These are phyloP conservation scores for Hecatera dysodea DNA, from an alignment of 2,888 invertebrate genomes.

Conservation along the genomic window DNA sequence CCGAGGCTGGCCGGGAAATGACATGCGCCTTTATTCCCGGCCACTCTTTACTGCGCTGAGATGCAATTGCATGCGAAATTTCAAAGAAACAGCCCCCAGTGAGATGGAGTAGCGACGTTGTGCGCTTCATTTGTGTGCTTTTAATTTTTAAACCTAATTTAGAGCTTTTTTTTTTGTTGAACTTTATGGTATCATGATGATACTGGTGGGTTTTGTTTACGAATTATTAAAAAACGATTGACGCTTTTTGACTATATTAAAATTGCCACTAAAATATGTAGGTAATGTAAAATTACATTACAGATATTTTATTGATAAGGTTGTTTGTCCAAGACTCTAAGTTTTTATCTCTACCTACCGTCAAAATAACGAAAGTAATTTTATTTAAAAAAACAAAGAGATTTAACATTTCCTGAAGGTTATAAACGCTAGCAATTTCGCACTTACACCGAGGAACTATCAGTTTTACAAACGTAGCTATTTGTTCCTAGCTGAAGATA, in stretches of 20 bases:
- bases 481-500: conserved; percentile 41
- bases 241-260: too few relatives aligned
- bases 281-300: background rate
- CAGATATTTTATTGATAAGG: background rate
- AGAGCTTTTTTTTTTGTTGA: conserved; percentile 1
- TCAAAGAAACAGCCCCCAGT: conserved; percentile 68
- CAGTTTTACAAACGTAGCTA: conserved; percentile 48
- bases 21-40: conserved; percentile 78
- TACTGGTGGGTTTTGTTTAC: conserved; percentile 6
- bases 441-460: conserved; percentile 16
- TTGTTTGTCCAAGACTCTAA: too few relatives aligned
- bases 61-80: conserved; percentile 80
- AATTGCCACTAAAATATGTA: background rate
- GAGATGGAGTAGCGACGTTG: conserved; percentile 51
- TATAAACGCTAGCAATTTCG: conserved; percentile 19
- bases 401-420: background rate
- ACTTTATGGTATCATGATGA: conserved; percentile 5
- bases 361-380: background rate
- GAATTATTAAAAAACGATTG: too few relatives aligned
- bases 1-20: conserved; percentile 81
- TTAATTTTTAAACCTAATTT: conserved; percentile 58
- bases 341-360: background rate
- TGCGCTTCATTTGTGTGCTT: conserved; percentile 45
- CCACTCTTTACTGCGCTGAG: conserved; percentile 73
- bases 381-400: background rate